Evolutionary conservation across 2,797 vertebrate species (phyloP).

Genomic region (Cercopithecus diana): DNA sequence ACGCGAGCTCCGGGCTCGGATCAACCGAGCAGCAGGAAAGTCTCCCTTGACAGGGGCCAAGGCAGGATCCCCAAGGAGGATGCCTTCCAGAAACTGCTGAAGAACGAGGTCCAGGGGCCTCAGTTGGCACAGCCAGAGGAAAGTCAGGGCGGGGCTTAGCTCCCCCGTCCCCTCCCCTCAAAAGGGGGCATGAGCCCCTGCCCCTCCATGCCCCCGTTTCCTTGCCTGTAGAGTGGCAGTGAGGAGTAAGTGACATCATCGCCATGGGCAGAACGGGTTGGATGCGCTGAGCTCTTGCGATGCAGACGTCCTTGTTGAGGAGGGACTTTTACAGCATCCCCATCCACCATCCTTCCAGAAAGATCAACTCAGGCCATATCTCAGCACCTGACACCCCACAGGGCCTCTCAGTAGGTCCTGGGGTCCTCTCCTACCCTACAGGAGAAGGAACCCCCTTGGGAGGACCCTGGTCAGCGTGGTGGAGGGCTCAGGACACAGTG

Average conservation of each 20-base stretch:
- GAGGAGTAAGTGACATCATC: too few species aligned
- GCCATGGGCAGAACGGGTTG: rapidly evolving
- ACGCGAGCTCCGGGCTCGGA: rapidly evolving
- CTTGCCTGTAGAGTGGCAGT: rapidly evolving
- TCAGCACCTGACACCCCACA: not conserved
- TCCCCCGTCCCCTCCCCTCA: too few species aligned
- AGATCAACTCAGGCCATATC: rapidly evolving
- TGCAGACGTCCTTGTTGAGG: rapidly evolving
- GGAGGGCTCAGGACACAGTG: not conserved
- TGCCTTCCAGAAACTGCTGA: not conserved
- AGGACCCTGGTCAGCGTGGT: not conserved
- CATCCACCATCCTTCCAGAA: rapidly evolving
- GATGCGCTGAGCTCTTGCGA: rapidly evolving
- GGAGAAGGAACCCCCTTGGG: not conserved
- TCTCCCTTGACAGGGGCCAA: rapidly evolving
- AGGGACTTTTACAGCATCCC: rapidly evolving
- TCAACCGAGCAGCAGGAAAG: rapidly evolving
- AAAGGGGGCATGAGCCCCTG: rapidly evolving
- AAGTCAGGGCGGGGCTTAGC: too few species aligned
- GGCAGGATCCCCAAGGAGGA: not conserved
- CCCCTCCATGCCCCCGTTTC: not conserved
- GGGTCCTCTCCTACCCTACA: not conserved
- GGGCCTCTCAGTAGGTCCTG: too few species aligned
- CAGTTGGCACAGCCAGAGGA: not conserved
- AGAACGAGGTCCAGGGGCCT: too few species aligned